Evolutionary conservation across 2,797 vertebrate species (phyloP), one percentile per base, ranked within the genome.

Genomic region (Anisognathus igniventris): DNA sequence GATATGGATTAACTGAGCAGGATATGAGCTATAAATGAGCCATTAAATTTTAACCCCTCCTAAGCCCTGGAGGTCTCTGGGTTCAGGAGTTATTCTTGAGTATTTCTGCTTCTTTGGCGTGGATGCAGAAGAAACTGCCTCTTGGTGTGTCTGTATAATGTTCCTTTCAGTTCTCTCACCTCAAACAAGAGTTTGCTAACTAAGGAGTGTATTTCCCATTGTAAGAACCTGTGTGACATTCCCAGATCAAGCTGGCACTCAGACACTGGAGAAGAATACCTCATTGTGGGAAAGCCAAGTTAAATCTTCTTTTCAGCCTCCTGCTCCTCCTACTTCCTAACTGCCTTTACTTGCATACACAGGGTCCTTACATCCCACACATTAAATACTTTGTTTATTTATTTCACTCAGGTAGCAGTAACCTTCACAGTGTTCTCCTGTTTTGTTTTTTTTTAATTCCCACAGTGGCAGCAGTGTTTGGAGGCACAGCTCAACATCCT

Each of bases 231-330:
- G 39, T 83, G 68, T 77, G 88, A 65, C 33, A 35, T 72, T 93
- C 91, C 75, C 31, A 42, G 78, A 50, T 94, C 78, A 91, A 80
- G 33, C 75, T 90, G 75, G 87, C 79, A 77, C 61, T 64, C 40
- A n/a, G 65, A 71, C 50, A 74, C 48, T 45, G 24, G 78, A 88
- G 93, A 95, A 93, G 77, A 96, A 91, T 85, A 66, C 75, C 50
- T 88, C 73, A 72, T 48, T 94, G 92, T 80, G 73, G 58, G 75
- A 78, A 88, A 79, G 82, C 91, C 89, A 94, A 90, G 73, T 76
- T 81, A 80, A 93, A 84, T 92, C 82, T 75, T 88, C 65, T 60
- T 60, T 87, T 94, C 62, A 74, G 48, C 75, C 61, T 91, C 45
- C 71, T 67, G 22, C 65, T 88, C 75, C 65, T 93, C 68, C 80